Percentiles rank a stretch among this genome's conserved stretches.
Conservation (phyloP, 2,113 vertebrate genomes). For the Amazona guildingii region DNA sequence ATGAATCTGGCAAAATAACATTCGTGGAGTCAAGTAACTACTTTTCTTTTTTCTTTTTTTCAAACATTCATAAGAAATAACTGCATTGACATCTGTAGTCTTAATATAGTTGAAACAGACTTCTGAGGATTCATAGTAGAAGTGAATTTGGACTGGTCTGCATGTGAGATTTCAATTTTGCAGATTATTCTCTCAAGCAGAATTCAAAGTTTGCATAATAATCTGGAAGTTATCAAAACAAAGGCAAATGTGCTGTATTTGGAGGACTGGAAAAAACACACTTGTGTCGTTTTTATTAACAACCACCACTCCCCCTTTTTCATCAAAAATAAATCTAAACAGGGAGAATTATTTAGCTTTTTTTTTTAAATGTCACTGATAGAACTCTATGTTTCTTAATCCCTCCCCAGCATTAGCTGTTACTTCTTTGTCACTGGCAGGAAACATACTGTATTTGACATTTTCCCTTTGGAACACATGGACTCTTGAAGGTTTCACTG, state of each 20-base stretch:
- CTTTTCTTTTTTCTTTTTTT: background rate
- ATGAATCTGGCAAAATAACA: background rate
- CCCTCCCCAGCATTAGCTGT: background rate
- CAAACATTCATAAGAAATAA: background rate
- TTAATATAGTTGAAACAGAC: background rate
- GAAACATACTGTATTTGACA: background rate
- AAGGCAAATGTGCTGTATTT: background rate
- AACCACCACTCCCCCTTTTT: fast-evolving
- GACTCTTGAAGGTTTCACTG: background rate
- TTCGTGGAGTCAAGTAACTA: background rate
- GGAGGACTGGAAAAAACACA: background rate
- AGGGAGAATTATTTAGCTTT: background rate
- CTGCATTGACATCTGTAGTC: background rate
- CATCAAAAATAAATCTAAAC: background rate
- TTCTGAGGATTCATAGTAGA: background rate
- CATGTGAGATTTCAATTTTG: background rate
- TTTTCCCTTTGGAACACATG: background rate
- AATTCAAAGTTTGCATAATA: background rate
- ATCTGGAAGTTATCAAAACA: background rate
- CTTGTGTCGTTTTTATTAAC: background rate
- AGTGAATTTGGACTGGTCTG: background rate
- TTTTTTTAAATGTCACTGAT: background rate
- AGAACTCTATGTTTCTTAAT: background rate
- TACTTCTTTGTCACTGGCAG: background rate
- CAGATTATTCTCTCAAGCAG: background rate